Evolutionary conservation across 2,888 invertebrate species (phyloP).

Genomic region (Himalopsyche anomala): DNA sequence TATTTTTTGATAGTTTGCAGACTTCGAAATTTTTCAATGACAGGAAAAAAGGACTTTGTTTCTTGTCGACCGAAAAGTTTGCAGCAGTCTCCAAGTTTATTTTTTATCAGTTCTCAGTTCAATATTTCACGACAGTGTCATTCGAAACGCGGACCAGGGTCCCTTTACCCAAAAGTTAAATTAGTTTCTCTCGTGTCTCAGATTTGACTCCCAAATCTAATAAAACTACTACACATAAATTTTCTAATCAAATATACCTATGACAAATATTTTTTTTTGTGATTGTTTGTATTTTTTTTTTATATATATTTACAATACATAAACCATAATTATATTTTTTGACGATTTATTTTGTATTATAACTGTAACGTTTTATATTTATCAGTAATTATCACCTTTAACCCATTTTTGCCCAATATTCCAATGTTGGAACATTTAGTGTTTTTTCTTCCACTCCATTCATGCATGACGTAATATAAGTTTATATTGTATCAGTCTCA

Average conservation of each 20-base stretch:
- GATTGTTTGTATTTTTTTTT: background rate
- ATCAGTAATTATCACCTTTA: too few species aligned
- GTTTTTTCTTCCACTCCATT: too few species aligned
- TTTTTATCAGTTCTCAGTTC: constrained; percentile 47
- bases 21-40: background rate
- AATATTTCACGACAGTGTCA: constrained; percentile 51
- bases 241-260: constrained; percentile 1
- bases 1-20: background rate
- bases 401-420: too few species aligned
- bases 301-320: background rate
- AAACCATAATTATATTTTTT: too few species aligned
- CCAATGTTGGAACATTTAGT: too few species aligned
- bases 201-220: constrained; percentile 31
- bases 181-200: constrained; percentile 54
- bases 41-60: background rate
- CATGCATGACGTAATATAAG: too few species aligned
- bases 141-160: constrained; percentile 43
- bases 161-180: constrained; percentile 58
- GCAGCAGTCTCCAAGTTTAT: constrained; percentile 8
- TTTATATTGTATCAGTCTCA: too few species aligned
- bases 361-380: too few species aligned
- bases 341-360: too few species aligned
- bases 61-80: constrained; percentile 6
- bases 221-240: constrained; percentile 15
- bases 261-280: background rate